Evolutionary conservation across 2,797 vertebrate genomes (phyloP).

Genomic region (Morus bassanus): DNA sequence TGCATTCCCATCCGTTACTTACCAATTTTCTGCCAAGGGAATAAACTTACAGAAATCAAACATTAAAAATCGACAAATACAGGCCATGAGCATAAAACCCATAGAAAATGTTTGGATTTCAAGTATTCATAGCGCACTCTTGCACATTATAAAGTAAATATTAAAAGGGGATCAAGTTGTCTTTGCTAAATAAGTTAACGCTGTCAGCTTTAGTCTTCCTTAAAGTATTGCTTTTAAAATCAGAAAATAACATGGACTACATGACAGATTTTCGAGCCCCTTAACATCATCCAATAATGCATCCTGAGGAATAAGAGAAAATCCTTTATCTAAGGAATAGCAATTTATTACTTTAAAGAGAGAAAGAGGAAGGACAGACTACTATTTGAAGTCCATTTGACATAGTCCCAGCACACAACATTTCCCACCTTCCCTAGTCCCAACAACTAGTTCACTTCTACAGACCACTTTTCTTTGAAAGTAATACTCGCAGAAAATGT

Average conservation of each 20-base stretch:
- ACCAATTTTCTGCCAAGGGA: not conserved
- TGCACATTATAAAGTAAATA: not conserved
- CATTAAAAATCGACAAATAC: not conserved
- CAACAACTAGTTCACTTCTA: not conserved
- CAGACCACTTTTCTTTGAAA: not conserved
- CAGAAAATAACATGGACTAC: not conserved
- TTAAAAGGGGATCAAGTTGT: not conserved
- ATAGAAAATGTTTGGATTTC: not conserved
- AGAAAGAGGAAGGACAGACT: not conserved
- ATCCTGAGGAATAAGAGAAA: not conserved
- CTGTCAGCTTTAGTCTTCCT: not conserved
- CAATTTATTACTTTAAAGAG: not conserved
- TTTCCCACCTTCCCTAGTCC: not conserved
- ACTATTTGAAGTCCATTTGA: not conserved
- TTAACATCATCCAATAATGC: not conserved
- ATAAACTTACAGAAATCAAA: not conserved
- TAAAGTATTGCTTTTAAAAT: not conserved
- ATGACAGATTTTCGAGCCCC: not conserved
- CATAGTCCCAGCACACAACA: not conserved
- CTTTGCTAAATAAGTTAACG: not conserved
- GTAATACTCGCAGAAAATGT: not conserved
- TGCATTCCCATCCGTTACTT: not conserved
- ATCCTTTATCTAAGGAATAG: not conserved
- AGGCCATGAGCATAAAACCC: not conserved
- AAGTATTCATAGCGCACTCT: not conserved